Base-by-base conservation (phyloP, 2,888 invertebrate species). In the Caenorhabditis sp. region DNA sequence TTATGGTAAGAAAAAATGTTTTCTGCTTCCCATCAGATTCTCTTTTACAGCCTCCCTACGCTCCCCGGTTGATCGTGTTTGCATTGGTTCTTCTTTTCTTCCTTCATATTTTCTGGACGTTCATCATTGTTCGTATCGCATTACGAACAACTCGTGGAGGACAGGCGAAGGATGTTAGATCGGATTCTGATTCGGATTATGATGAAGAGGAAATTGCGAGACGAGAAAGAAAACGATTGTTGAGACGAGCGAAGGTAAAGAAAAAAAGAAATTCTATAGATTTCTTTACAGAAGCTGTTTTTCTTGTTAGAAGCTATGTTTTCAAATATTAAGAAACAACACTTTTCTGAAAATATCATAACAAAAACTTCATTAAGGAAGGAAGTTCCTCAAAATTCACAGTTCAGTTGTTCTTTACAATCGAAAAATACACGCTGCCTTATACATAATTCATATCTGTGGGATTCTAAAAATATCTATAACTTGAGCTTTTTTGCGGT, bases 51-150 rank as follows among this genome's bases (percentile, higher is more conserved):
- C 66, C 77, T 14, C 85, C 85, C n/a, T 83, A 83, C 62, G 83
- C 78, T 20, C 85, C 85, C 8, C 78, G 85, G 1, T 57, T 84
- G 12, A 82, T 84, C 49, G 75, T 85, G 36, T 59, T 84, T 20
- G 75, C 85, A 27, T 68, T 85, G 25, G 69, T 78, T 27, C 59
- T 71, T n/a, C 75, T 85, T 5, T 69, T 84, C 49, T 65, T 80
- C 25, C 78, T 85, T 5, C 85, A 85, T 70, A 62, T 85, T 59
- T 85, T 85, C 79, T 85, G 85, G 85, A 85, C 85, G 1, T 73
- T 82, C 56, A 73, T 85, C 62, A 85, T 85, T 58, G 63, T 80
- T 43, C 78, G 71, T 20, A 76, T 80, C 43, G 76, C 70, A 52
- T 36, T 65, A 25, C 64, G 71, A 50, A 77, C 76, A 1, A 58